Conservation (phyloP, 2,888 invertebrate genomes). For the Pterobdella sp. region DNA sequence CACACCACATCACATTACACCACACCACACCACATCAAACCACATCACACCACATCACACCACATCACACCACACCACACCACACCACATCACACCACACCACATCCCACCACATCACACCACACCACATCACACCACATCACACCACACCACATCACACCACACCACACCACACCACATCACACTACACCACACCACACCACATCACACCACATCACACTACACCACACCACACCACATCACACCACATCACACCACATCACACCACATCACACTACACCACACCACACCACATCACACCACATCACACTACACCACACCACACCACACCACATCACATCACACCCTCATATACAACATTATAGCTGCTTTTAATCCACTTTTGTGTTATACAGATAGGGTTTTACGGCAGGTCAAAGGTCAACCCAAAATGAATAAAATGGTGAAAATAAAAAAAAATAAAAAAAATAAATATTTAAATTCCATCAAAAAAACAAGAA, state of each 20-base stretch:
- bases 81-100: constrained; percentile 18
- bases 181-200: constrained; percentile 10
- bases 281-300: too few relatives aligned
- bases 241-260: constrained; percentile 13
- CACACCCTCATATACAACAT: too few relatives aligned
- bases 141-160: constrained; percentile 9
- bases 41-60: neutral
- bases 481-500: too few relatives aligned
- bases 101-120: constrained; percentile 11
- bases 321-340: too few relatives aligned
- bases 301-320: too few relatives aligned
- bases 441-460: too few relatives aligned
- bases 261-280: constrained; percentile 13
- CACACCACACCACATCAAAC: constrained; percentile 4
- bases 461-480: too few relatives aligned
- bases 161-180: constrained; percentile 12
- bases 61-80: constrained; percentile 19
- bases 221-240: constrained; percentile 13
- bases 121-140: constrained; percentile 20
- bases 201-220: constrained; percentile 13
- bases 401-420: too few relatives aligned
- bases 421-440: too few relatives aligned
- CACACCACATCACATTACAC: constrained; percentile 53
- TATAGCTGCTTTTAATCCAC: too few relatives aligned
- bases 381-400: too few relatives aligned